These are phyloP conservation scores for Hystrix brachyura DNA, from an alignment of 2,113 vertebrate species.

Conservation along the genomic window DNA sequence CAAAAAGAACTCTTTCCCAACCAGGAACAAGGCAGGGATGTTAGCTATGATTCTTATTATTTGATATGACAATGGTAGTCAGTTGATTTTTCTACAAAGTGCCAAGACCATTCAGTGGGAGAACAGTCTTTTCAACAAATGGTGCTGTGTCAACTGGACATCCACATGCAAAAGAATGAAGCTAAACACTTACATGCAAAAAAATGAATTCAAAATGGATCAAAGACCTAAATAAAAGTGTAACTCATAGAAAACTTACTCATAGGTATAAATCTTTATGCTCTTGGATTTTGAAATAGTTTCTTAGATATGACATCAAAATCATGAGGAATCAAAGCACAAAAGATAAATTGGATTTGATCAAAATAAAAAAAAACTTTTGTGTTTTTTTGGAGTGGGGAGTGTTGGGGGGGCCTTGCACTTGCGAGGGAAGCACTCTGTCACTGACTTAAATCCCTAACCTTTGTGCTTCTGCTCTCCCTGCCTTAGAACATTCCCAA, in stretches of 20 bases:
- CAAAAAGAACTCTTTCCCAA: conserved; percentile 14
- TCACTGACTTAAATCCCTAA: no score
- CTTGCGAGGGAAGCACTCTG: no score
- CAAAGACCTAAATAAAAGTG: background rate
- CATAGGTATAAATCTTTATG: background rate
- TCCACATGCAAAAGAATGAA: background rate
- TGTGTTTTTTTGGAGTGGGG: no score
- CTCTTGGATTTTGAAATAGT: background rate
- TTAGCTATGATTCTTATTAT: background rate
- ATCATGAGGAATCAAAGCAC: background rate
- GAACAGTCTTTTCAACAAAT: background rate
- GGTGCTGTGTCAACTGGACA: background rate
- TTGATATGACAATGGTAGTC: background rate
- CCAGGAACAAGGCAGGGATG: background rate
- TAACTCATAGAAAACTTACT: background rate
- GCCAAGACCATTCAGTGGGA: background rate
- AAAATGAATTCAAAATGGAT: background rate
- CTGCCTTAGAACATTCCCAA: background rate
- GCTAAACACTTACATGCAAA: background rate
- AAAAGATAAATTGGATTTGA: conserved; percentile 17
- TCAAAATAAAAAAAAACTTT: background rate
- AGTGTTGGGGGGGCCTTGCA: no score
- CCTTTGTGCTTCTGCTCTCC: background rate
- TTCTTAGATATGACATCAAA: conserved; percentile 19
- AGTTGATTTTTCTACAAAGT: background rate